phyloP scores from a whole-genome alignment of 2,797 vertebrate genomes.

The Spheniscus humboldti region DNA sequence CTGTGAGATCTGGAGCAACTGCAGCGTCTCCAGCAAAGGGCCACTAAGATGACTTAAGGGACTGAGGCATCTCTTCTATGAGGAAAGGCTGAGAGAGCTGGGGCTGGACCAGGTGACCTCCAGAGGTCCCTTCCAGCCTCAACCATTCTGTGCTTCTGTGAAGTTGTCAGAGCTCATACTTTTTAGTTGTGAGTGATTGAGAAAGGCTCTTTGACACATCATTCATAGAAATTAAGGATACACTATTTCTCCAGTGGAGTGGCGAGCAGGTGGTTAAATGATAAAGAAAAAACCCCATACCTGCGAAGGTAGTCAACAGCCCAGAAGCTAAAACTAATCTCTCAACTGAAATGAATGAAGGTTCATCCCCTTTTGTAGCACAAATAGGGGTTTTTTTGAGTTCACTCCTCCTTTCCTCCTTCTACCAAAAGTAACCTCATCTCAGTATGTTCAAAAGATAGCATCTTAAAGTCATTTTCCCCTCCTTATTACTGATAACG shows the following conservation, averaged over 20 bases:
- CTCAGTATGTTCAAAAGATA: neutral
- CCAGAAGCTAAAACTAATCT: neutral
- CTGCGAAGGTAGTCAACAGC: neutral
- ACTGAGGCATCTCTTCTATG: neutral
- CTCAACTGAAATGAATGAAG: neutral
- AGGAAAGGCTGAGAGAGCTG: neutral
- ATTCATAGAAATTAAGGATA: neutral
- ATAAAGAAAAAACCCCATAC: rapidly evolving
- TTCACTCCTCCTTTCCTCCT: neutral
- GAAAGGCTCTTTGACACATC: neutral
- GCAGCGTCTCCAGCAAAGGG: neutral
- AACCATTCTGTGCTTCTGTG: neutral
- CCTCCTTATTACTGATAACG: neutral
- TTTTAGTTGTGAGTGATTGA: neutral
- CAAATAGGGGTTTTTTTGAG: neutral
- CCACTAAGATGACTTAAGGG: neutral
- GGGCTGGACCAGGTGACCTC: neutral
- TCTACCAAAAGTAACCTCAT: neutral
- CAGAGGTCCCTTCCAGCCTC: neutral
- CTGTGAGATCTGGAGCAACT: neutral
- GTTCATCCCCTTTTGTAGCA: neutral
- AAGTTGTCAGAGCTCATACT: neutral
- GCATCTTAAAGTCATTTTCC: neutral
- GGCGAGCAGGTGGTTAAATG: neutral
- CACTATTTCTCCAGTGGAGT: neutral